These are phyloP conservation scores for Ostrea denselamellosa DNA, from an alignment of 1,140 invertebrate genomes.

Conservation along the genomic window DNA sequence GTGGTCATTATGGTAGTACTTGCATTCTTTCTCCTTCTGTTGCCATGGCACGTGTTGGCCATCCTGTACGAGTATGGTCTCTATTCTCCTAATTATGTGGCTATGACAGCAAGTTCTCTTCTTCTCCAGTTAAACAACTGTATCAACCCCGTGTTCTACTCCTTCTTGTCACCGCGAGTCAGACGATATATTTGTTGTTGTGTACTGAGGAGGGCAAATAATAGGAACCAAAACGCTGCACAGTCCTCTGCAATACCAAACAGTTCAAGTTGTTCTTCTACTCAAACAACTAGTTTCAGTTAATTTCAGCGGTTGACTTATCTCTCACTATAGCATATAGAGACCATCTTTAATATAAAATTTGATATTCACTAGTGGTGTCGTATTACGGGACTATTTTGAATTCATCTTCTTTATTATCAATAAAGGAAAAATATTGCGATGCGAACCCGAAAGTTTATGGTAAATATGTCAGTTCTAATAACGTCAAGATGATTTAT, in stretches of 20 bases:
- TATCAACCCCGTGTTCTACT: conserved; percentile 4
- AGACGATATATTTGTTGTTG: not conserved
- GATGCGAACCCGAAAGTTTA: no score
- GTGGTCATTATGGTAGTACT: not conserved
- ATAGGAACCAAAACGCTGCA: not conserved
- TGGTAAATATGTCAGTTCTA: no score
- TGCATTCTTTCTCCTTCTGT: not conserved
- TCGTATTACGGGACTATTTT: no score
- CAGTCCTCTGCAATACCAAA: not conserved
- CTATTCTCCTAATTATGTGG: not conserved
- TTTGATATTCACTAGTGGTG: no score
- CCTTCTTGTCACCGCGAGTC: not conserved
- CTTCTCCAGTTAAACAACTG: conserved; percentile 5
- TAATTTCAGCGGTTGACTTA: not conserved
- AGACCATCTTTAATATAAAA: no score
- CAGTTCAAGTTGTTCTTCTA: not conserved
- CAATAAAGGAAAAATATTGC: no score
- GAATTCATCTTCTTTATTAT: no score
- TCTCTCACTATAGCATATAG: no score
- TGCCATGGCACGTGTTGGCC: not conserved
- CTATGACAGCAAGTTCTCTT: not conserved
- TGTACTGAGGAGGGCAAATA: not conserved
- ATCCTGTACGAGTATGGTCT: not conserved
- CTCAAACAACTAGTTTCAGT: not conserved
- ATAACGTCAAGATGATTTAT: no score